Evolutionary conservation across 2,113 vertebrate genomes (phyloP).

Genomic region (Ciconia stormi): DNA sequence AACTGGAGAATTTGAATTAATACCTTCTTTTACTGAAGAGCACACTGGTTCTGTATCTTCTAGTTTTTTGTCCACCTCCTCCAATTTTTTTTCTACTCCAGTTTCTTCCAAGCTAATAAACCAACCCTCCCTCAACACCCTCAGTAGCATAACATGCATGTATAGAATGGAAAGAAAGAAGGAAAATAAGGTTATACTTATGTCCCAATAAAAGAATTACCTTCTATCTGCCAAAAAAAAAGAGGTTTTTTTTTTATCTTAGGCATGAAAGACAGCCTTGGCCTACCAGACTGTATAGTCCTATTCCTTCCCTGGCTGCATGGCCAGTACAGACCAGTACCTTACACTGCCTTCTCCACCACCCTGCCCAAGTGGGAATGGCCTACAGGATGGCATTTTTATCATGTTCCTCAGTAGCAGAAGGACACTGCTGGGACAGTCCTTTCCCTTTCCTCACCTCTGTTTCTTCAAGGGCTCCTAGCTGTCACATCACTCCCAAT

Average conservation of each 20-base stretch:
- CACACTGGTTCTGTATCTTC: not conserved
- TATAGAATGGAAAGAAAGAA: not conserved
- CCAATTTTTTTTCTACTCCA: not conserved
- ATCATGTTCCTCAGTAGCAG: not conserved
- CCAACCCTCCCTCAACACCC: not conserved
- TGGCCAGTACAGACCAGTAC: not conserved
- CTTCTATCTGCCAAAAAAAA: not conserved
- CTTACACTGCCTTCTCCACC: not conserved
- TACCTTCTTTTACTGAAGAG: not conserved
- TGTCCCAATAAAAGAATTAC: not conserved
- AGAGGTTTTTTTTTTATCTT: not conserved
- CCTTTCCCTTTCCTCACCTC: slow-evolving; percentile 30
- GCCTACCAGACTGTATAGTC: not conserved
- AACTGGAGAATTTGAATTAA: slow-evolving; percentile 21
- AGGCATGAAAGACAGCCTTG: not conserved
- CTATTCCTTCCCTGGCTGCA: not conserved
- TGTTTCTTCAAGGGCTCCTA: slow-evolving; percentile 9
- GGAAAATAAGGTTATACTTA: not conserved
- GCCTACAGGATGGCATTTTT: not conserved
- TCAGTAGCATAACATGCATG: not conserved
- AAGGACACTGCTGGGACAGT: slow-evolving; percentile 18
- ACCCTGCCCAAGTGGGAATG: not conserved
- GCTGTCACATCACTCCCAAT: slow-evolving; percentile 10
- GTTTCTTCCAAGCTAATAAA: not conserved
- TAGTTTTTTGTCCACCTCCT: not conserved